Evolutionary conservation across 2,888 invertebrate species (phyloP).

Genomic region (Brachyptera putata): DNA sequence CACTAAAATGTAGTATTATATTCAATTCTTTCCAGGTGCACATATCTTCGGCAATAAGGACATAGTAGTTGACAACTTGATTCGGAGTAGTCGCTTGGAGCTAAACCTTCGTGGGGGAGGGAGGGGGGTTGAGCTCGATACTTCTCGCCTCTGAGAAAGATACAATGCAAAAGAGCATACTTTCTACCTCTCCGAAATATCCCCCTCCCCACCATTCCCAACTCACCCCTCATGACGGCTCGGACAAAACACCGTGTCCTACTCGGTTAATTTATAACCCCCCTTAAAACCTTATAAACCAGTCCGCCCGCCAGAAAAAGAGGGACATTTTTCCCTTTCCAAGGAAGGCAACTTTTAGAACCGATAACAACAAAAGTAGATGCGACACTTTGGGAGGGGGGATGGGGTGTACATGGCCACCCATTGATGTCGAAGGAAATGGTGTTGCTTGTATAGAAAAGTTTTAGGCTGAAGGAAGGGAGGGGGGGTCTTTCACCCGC

Average conservation of each 20-base stretch:
- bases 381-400: not conserved
- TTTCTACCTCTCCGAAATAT: not conserved
- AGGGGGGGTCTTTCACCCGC: not conserved
- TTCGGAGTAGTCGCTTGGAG: no score
- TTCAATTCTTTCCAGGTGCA: no score
- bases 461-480: no score
- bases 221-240: no score
- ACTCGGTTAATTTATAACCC: not conserved
- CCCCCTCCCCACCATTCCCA: not conserved
- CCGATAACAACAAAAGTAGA: not conserved
- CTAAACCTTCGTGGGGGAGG: no score
- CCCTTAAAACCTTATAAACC: not conserved
- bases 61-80: no score
- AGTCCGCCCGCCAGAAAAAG: not conserved
- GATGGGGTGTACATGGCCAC: not conserved
- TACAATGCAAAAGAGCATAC: not conserved
- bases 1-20: no score
- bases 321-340: not conserved
- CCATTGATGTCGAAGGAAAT: not conserved
- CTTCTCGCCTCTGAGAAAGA: not conserved
- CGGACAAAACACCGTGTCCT: not conserved
- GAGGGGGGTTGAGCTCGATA: no score
- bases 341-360: not conserved
- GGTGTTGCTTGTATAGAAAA: not conserved
- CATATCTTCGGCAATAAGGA: no score